Evolutionary conservation across 2,113 vertebrate genomes (phyloP).

Genomic region (Megaceryle torquata): DNA sequence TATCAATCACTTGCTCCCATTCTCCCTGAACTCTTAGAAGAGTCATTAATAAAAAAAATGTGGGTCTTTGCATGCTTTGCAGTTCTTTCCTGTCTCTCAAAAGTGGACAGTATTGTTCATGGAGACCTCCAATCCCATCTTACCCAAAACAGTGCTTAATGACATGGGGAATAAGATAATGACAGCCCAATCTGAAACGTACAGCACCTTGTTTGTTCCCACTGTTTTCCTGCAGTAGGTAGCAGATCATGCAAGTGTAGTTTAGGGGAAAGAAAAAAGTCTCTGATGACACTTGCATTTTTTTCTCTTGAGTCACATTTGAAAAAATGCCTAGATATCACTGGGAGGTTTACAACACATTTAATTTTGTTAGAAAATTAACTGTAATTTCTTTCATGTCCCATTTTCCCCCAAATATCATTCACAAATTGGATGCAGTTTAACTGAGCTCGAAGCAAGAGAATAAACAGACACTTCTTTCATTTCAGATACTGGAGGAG

Average conservation of each 20-base stretch:
- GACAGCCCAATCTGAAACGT: background rate
- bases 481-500: background rate
- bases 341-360: background rate
- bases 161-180: background rate
- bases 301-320: background rate
- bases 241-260: rapidly evolving
- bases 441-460: slow-evolving; percentile 15
- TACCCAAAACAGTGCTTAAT: background rate
- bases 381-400: background rate
- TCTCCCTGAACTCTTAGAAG: background rate
- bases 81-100: background rate
- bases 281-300: background rate
- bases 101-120: background rate
- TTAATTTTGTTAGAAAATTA: slow-evolving; percentile 14
- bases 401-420: background rate
- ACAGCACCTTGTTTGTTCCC: background rate
- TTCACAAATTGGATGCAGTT: background rate
- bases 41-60: background rate
- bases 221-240: background rate
- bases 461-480: background rate
- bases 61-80: background rate
- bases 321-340: background rate
- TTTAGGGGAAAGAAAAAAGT: background rate
- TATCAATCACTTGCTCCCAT: background rate
- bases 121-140: background rate